Percentiles rank a stretch among this genome's conserved stretches.
These are phyloP conservation scores for Microtus pennsylvanicus DNA, from an alignment of 2,113 vertebrate species.

Conservation along the genomic window DNA sequence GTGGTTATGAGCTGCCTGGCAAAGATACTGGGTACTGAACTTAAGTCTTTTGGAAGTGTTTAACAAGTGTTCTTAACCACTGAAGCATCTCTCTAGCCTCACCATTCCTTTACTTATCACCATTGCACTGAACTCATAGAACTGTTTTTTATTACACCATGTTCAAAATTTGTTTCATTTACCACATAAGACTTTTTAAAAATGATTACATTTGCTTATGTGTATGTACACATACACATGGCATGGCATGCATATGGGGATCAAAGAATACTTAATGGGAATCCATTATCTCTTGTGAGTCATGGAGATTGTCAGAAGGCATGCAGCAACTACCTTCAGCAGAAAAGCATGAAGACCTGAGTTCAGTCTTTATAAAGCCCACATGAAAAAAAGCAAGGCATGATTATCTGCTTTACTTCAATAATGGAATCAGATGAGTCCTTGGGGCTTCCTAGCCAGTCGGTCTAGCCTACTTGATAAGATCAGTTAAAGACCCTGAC, in stretches of 20 bases:
- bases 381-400: neutral
- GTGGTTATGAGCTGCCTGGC: neutral
- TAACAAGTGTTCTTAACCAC: neutral
- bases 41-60: neutral
- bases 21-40: neutral
- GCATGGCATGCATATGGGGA: neutral
- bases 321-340: neutral
- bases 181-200: neutral
- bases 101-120: neutral
- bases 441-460: neutral
- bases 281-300: neutral
- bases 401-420: neutral
- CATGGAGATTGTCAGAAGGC: neutral
- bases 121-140: neutral
- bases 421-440: neutral
- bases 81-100: neutral
- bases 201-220: neutral
- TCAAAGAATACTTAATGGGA: neutral
- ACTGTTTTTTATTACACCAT: neutral
- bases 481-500: neutral
- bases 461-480: neutral
- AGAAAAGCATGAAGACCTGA: neutral
- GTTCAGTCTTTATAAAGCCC: neutral
- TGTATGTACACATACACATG: neutral
- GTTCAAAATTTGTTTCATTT: neutral